Conservation (phyloP, 2,888 invertebrate genomes). For the Drosophila formosana region DNA sequence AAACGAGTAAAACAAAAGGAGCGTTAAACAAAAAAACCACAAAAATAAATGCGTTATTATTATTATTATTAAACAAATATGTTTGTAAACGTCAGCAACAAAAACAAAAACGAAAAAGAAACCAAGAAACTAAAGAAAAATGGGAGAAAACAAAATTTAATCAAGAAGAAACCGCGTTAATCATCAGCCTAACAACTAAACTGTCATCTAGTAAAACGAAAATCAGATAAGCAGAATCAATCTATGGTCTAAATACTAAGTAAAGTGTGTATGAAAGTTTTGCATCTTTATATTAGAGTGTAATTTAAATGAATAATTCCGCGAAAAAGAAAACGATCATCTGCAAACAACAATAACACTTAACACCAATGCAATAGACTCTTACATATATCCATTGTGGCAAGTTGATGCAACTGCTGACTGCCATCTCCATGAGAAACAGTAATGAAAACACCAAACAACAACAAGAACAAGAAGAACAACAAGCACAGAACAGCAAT, state of each 20-base stretch:
- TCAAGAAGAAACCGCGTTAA: conserved; percentile 29
- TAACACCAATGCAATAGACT: conserved; percentile 33
- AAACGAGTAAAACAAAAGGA: conserved; percentile 18
- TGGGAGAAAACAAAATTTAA: conserved; percentile 16
- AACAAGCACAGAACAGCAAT: conserved; percentile 7
- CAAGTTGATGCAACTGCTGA: conserved; percentile 24
- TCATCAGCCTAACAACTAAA: conserved; percentile 37
- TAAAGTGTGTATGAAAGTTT: conserved; percentile 72
- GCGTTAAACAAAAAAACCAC: conserved; percentile 13
- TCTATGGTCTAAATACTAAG: conserved; percentile 69
- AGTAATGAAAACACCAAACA: conserved; percentile 27
- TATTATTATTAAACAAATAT: conserved; percentile 60
- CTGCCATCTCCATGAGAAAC: conserved; percentile 18
- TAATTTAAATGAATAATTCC: conserved; percentile 50
- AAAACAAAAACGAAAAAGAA: conserved; percentile 15
- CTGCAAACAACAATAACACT: conserved; percentile 7
- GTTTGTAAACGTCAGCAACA: conserved; percentile 60
- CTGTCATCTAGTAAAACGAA: conserved; percentile 40
- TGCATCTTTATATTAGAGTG: conserved; percentile 79
- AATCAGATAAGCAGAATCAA: conserved; percentile 38
- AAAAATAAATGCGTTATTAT: conserved; percentile 60
- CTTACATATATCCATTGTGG: conserved; percentile 25
- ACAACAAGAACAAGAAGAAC: conserved; percentile 8
- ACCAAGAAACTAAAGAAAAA: conserved; percentile 7
- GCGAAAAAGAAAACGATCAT: conserved; percentile 23